A percentile compares a stretch with the other conserved stretches of the same genome.
These are phyloP conservation scores for Stomatorhinus ivindoensis DNA, from an alignment of 2,113 vertebrate genomes.

Conservation along the genomic window DNA sequence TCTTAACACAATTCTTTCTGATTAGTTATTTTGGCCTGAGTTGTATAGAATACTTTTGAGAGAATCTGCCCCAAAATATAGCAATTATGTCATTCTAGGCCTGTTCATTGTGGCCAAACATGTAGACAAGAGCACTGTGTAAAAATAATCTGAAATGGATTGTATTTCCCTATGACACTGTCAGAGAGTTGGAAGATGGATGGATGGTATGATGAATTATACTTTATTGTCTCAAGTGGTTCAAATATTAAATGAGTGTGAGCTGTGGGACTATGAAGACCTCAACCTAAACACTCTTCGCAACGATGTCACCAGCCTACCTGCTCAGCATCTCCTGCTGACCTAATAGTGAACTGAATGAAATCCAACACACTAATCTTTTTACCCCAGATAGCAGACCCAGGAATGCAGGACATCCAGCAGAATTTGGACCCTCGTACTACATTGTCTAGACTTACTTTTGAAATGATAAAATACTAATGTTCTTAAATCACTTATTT, in stretches of 20 bases:
- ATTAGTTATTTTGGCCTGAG: background rate
- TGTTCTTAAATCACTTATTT: background rate
- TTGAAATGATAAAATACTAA: background rate
- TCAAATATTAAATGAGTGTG: background rate
- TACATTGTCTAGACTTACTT: background rate
- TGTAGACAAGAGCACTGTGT: background rate
- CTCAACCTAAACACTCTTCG: background rate
- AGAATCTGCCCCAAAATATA: background rate
- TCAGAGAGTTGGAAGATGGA: background rate
- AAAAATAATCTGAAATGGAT: background rate
- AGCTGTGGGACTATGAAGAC: background rate
- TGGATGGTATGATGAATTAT: background rate
- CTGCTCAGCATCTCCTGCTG: background rate
- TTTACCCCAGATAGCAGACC: background rate
- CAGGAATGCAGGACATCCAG: background rate
- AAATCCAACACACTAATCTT: background rate
- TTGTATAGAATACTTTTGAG: background rate
- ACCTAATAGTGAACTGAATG: background rate
- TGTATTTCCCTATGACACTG: background rate
- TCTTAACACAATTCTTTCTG: background rate
- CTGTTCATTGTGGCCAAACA: background rate
- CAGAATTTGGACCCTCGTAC: background rate
- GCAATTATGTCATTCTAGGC: background rate
- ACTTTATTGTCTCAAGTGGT: background rate
- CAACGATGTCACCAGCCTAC: background rate